Conservation (phyloP, 1,140 invertebrate genomes). For the Scaptomyza hsui region DNA sequence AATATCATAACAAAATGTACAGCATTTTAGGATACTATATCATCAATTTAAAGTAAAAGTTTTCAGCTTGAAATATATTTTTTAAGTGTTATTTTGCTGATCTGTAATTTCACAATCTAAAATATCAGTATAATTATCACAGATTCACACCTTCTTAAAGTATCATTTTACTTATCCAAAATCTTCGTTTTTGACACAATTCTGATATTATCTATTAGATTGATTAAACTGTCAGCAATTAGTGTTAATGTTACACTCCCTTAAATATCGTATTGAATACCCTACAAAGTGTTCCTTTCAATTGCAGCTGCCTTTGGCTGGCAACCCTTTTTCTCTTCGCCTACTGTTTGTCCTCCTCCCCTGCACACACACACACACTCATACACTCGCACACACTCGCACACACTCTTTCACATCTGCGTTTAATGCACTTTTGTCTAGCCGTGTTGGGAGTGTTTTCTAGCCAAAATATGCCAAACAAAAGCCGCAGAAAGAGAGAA, state of each 20-base stretch:
- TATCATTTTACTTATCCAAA: too few relatives aligned
- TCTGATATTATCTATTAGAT: neutral
- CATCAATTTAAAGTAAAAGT: too few relatives aligned
- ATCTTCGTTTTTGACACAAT: too few relatives aligned
- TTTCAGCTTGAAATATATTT: too few relatives aligned
- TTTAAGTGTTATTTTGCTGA: too few relatives aligned
- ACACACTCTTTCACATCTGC: conserved; percentile 24
- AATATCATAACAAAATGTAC: too few relatives aligned
- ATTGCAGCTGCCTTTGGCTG: conserved; percentile 25
- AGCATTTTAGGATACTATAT: too few relatives aligned
- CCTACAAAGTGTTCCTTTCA: neutral
- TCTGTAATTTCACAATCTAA: too few relatives aligned
- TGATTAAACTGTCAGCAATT: conserved; percentile 7
- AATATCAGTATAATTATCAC: too few relatives aligned
- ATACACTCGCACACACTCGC: neutral
- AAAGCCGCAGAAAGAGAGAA: conserved; percentile 1
- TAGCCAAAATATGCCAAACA: conserved; percentile 8
- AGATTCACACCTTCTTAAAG: too few relatives aligned
- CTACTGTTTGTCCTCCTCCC: neutral
- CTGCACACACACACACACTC: neutral
- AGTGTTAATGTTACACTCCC: neutral
- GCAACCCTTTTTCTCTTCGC: conserved; percentile 24
- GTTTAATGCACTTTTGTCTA: conserved; percentile 61
- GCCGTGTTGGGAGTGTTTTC: conserved; percentile 10
- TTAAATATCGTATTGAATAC: neutral